Evolutionary conservation across 2,797 vertebrate genomes (phyloP).

Genomic region (Anguilla pacifica): DNA sequence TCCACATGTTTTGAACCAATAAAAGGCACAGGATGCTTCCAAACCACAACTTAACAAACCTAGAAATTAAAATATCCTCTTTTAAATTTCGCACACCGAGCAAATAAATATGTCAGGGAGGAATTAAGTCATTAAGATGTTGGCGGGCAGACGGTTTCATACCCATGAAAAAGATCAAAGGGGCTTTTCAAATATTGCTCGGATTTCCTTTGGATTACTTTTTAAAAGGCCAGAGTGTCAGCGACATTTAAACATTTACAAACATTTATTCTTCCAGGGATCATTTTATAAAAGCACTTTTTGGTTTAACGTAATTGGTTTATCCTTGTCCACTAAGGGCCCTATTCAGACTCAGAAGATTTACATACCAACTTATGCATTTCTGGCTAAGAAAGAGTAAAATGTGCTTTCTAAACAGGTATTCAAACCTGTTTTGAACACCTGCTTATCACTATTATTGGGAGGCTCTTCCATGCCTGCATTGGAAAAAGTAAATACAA

Average conservation of each 20-base stretch:
- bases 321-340: not conserved
- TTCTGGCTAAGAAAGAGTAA: too few relatives aligned
- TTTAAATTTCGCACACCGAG: not conserved
- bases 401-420: too few relatives aligned
- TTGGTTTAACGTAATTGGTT: not conserved
- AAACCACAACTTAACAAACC: constrained; percentile 6
- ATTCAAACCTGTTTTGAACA: too few relatives aligned
- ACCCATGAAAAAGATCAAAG: constrained; percentile 1
- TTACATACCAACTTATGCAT: too few relatives aligned
- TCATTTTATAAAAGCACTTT: not conserved
- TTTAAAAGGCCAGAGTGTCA: not conserved
- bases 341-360: too few relatives aligned
- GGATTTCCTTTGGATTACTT: not conserved
- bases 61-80: constrained; percentile 15
- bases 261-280: constrained; percentile 3
- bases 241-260: not conserved
- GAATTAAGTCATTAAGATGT: not conserved
- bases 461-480: too few relatives aligned
- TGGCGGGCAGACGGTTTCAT: not conserved
- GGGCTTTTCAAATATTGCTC: not conserved
- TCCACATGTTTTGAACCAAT: not conserved
- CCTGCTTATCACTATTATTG: too few relatives aligned
- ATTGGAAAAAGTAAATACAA: too few relatives aligned
- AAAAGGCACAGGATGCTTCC: not conserved
- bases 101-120: not conserved